Base-by-base conservation (phyloP, 2,797 vertebrate species). In the Liasis olivaceus region DNA sequence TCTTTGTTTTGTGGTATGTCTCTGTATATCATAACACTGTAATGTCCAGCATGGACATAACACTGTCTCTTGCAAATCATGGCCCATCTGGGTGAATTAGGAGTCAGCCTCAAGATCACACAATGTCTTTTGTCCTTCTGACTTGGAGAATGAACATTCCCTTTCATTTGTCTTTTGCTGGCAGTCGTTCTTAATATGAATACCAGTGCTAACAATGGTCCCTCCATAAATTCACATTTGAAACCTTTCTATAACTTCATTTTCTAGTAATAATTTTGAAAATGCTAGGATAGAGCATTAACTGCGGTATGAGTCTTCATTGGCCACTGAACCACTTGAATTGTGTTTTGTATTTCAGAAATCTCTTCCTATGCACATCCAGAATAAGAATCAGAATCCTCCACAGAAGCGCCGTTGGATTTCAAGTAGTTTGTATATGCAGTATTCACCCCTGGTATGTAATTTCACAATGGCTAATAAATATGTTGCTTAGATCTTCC, bases 351-450 rank as follows among this genome's bases (percentile, higher is more conserved):
- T 66, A 0, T 94, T 92, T 24, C 72, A 94, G 93, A 15, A 69
- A 64, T 31, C 58, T 93, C 47, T 12, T 77, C 72, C 88, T 87
- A 7, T 91, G 81, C 84, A 6, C 63, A 9, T 66, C 56, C 77
- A 94, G 91, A 93, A 89, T 47, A 36, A 20, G 47, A 12, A 4
- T 59, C 58, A 93, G 91, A 93, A 90, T 51, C 1, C 69, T 42
- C 3, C 26, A 20, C 51, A 12, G 63, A 28, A 2, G 9, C 24
- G 5, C 13, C 42, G 87, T 3, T 24, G 59, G 72, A 56, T 89
- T 69, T 88, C 91, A 87, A 72, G 72, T 87, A 88, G 17, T 13
- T 92, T 91, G 36, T 93, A 90, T 91, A 91, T 95, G 1, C 94
- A 91, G 24, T 89, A 87, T 89, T 85, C 91, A 88, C 20, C 85